Base-by-base conservation (phyloP, 2,797 vertebrate genomes). In the Alauda arvensis region DNA sequence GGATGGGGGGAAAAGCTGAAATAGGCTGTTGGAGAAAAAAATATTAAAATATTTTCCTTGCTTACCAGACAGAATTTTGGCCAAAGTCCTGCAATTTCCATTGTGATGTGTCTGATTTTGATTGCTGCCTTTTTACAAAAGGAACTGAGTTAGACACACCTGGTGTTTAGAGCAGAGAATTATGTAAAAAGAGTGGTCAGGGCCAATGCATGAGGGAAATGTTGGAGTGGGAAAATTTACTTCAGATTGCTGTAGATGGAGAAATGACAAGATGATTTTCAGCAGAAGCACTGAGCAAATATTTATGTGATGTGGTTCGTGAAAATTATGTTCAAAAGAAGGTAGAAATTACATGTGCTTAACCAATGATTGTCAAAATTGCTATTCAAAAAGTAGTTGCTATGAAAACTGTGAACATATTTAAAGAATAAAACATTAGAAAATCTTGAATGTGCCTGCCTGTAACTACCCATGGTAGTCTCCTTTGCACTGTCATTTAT, bases 1-100 rank as follows among this genome's bases (percentile, higher is more conserved):
- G 4, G 4, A 3, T 7, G 2, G 2, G 1, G 10, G 6, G 1
- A 1, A 16, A 39, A 46, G 4, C 3, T 12, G 2, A 25, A 37
- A 72, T 28, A 49, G 6, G 3, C 7, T 33, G 6, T 26, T 28
- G 25, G 9, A 31, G 18, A 14, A 72, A 70, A 83, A 78, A 70
- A 31, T 1, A 14, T 12, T 31, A 29, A 48, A 83, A 37, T 29
- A 26, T 68, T 61, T 91, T 79, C 16, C 16, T 80, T 16, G 3
- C 3, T 77, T 49, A 31, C 15, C 31, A 76, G 80, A 42, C 18
- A 69, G 43, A 72, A 42, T 18, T 51, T 62, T 81, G 26, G 8
- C 18, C 6, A 3, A 83, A 42, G 12, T 81, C 52, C 29, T 85
- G 29, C 10, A 81, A 62, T 74, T 81, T 49, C 28, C 14, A 78